Percentiles rank a stretch among this genome's conserved stretches.
These are phyloP conservation scores for Dipodomys stephensi DNA, from an alignment of 2,113 vertebrate species.

Conservation along the genomic window DNA sequence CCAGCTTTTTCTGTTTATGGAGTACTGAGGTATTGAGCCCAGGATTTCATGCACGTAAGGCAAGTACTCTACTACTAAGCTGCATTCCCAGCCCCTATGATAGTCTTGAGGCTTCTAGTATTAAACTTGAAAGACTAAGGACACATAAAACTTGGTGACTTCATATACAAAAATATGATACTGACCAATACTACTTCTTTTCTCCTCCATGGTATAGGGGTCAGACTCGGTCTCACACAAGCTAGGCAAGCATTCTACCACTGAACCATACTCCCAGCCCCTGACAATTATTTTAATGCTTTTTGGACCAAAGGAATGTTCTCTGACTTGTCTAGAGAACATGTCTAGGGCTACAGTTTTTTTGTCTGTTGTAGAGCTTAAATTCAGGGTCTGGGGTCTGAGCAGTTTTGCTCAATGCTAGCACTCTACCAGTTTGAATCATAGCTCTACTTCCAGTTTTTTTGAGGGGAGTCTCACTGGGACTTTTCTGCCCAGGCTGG, in stretches of 20 bases:
- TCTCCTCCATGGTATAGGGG: background rate
- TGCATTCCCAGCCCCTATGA: too few species aligned
- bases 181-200: background rate
- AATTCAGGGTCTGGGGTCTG: too few species aligned
- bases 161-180: background rate
- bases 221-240: background rate
- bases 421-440: too few species aligned
- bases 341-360: background rate
- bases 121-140: constrained; percentile 24
- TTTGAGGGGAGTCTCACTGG: too few species aligned
- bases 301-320: background rate
- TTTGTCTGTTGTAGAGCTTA: too few species aligned
- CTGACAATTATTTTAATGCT: background rate
- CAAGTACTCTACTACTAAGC: too few species aligned
- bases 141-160: background rate
- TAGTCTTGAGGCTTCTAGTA: background rate
- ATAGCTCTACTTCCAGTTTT: too few species aligned
- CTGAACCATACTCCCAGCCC: background rate
- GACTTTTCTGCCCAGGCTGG: too few species aligned
- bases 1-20: too few species aligned
- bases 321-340: background rate
- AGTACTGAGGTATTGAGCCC: too few species aligned
- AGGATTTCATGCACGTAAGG: too few species aligned
- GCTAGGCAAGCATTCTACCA: background rate
- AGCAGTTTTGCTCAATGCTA: too few species aligned